These are phyloP conservation scores for Dromas ardeola DNA, from an alignment of 2,113 vertebrate genomes.

Conservation along the genomic window DNA sequence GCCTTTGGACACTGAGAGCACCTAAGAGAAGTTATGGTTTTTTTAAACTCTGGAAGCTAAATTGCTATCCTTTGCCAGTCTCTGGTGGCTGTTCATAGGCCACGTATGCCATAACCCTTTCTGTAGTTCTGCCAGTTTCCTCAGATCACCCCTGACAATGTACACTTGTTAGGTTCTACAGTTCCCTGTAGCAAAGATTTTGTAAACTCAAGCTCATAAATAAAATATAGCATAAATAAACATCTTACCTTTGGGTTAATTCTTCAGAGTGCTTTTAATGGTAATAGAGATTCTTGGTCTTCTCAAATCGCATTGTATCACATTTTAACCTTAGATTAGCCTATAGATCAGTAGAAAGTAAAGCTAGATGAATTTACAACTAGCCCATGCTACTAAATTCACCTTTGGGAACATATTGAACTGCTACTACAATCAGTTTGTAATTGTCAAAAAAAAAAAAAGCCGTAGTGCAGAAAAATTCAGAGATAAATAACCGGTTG, in stretches of 20 bases:
- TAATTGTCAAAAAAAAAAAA: not conserved
- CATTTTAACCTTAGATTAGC: not conserved
- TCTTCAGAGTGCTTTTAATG: not conserved
- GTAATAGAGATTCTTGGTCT: not conserved
- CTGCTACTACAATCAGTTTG: not conserved
- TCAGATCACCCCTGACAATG: not conserved
- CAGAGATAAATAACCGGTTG: not conserved
- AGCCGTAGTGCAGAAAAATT: not conserved
- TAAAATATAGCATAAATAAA: not conserved
- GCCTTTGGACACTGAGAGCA: not conserved
- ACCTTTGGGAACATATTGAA: not conserved
- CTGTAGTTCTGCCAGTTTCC: not conserved
- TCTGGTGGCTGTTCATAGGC: not conserved
- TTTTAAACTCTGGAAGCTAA: not conserved
- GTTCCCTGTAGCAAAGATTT: not conserved
- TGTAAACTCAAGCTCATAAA: not conserved
- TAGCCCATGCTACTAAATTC: not conserved
- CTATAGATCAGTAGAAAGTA: not conserved
- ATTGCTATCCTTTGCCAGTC: not conserved
- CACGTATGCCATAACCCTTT: not conserved
- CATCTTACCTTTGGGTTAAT: not conserved
- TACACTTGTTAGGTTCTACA: not conserved
- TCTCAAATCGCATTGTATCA: not conserved
- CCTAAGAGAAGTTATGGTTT: not conserved
- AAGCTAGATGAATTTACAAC: not conserved